Percentiles rank a stretch among this genome's conserved stretches.
phyloP scores from a whole-genome alignment of 1,140 invertebrate genomes.

The Drosophila suzukii region DNA sequence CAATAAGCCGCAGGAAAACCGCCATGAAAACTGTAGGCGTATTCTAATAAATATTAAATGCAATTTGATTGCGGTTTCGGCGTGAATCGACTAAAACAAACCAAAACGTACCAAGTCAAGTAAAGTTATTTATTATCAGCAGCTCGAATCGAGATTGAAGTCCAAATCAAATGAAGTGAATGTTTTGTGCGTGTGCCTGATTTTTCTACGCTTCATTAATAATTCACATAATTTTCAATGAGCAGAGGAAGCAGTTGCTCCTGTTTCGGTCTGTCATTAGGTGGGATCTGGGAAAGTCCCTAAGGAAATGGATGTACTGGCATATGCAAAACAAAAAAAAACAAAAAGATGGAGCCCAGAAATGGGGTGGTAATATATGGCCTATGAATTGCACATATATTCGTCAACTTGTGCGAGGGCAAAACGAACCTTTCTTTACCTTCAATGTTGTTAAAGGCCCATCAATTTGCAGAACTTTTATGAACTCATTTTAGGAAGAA shows the following conservation, averaged over 20 bases:
- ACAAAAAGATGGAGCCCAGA: not conserved
- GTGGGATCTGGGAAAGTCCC: conserved; percentile 15
- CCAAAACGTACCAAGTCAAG: conserved; percentile 11
- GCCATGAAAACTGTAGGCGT: conserved; percentile 6
- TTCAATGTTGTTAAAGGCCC: conserved; percentile 23
- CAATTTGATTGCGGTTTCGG: conserved; percentile 73
- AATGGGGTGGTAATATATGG: conserved; percentile 19
- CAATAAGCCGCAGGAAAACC: conserved; percentile 10
- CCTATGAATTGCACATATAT: conserved; percentile 33
- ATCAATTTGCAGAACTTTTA: conserved; percentile 26
- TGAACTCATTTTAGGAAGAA: conserved; percentile 17
- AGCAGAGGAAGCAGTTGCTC: conserved; percentile 13
- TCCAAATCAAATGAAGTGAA: conserved; percentile 53
- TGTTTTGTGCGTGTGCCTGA: conserved; percentile 30
- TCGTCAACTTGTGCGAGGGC: conserved; percentile 17
- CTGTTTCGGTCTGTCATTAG: conserved; percentile 11
- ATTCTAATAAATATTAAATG: conserved; percentile 77
- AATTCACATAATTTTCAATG: conserved; percentile 72
- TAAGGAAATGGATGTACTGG: conserved; percentile 8
- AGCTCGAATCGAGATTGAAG: conserved; percentile 41
- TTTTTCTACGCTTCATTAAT: conserved; percentile 59
- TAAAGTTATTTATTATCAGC: conserved; percentile 47
- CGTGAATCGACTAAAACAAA: conserved; percentile 14
- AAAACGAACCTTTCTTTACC: conserved; percentile 3
- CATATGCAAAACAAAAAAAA: conserved; percentile 31